A percentile compares a stretch with the other conserved stretches of the same genome.
Conservation (phyloP, 2,113 vertebrate species). For the Hydropotes inermis region DNA sequence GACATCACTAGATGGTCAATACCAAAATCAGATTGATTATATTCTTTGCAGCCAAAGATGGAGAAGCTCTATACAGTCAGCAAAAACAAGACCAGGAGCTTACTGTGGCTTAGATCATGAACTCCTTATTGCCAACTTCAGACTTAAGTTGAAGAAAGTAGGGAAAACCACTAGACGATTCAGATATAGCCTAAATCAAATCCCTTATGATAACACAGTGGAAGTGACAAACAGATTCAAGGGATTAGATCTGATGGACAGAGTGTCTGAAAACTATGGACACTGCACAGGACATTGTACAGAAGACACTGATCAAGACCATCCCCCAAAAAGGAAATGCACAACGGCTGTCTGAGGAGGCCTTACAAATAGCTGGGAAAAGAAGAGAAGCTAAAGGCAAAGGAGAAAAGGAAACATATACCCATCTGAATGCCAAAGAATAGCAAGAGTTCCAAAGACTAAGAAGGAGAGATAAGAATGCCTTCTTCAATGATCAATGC, state of each 20-base stretch:
- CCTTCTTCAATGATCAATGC: not conserved
- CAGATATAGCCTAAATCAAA: not conserved
- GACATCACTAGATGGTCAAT: not conserved
- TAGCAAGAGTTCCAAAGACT: not conserved
- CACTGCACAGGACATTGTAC: not conserved
- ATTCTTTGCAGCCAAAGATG: not conserved
- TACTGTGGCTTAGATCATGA: not conserved
- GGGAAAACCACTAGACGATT: not conserved
- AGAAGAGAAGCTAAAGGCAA: not conserved
- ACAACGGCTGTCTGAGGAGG: not conserved
- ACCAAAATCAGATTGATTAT: not conserved
- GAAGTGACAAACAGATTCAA: not conserved
- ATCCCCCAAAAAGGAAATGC: not conserved
- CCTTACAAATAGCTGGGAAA: not conserved
- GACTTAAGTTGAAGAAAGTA: not conserved
- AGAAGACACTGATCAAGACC: not conserved
- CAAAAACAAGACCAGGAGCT: not conserved
- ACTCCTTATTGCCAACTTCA: not conserved
- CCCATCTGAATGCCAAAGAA: not conserved
- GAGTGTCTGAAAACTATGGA: not conserved
- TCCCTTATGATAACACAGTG: not conserved
- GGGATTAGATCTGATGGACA: not conserved
- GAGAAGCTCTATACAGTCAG: not conserved
- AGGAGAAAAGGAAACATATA: not conserved
- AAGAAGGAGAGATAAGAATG: not conserved